Evolutionary conservation across 2,113 vertebrate species (phyloP).

Genomic region (Spea multiplicata): DNA sequence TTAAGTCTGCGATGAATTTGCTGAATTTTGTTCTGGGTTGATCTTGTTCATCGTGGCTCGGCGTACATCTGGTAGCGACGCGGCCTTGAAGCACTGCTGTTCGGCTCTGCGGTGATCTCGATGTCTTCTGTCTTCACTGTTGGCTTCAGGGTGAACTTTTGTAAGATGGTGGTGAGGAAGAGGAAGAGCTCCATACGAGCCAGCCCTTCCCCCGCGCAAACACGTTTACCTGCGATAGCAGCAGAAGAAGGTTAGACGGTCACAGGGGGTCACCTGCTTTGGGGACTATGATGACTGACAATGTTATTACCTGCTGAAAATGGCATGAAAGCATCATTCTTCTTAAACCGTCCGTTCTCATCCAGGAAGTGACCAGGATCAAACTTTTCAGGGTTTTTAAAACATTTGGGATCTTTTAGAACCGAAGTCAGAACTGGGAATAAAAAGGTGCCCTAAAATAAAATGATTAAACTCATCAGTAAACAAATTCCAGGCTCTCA

Average conservation of each 20-base stretch:
- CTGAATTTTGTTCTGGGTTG: background rate
- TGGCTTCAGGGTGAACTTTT: constrained; percentile 50
- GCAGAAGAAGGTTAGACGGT: background rate
- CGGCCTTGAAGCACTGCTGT: background rate
- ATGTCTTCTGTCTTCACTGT: constrained; percentile 46
- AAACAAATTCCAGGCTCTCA: background rate
- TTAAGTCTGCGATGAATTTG: no score
- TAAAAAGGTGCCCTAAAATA: constrained; percentile 54
- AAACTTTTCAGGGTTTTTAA: constrained; percentile 57
- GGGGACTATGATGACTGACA: background rate
- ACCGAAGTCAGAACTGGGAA: constrained; percentile 59
- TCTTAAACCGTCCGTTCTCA: constrained; percentile 59
- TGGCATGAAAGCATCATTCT: constrained; percentile 60
- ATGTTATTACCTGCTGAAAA: constrained; percentile 60
- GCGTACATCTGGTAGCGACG: constrained; percentile 10
- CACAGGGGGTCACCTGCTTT: background rate
- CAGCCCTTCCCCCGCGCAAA: constrained; percentile 21
- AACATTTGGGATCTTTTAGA: constrained; percentile 58
- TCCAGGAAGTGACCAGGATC: constrained; percentile 63
- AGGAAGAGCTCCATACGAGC: constrained; percentile 58
- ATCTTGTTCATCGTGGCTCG: background rate
- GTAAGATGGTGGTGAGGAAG: constrained; percentile 49
- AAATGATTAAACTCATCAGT: background rate
- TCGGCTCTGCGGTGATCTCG: constrained; percentile 44
- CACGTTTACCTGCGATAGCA: constrained; percentile 10